phyloP scores from a whole-genome alignment of 2,113 vertebrate genomes.

The Erythrocercus mccallii region DNA sequence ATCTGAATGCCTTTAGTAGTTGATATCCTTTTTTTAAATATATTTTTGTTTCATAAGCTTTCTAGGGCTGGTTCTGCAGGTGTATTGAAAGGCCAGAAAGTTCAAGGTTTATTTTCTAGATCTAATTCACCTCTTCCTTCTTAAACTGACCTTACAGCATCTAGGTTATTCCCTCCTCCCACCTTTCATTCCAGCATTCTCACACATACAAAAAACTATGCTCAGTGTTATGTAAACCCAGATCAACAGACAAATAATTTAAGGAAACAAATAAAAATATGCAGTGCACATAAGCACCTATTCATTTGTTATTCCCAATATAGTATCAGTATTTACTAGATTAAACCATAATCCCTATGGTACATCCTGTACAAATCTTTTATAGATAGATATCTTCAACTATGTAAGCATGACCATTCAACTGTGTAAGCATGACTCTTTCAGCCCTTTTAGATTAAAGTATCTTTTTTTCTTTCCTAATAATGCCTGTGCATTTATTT shows the following conservation, averaged over 20 bases:
- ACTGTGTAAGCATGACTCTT: no score
- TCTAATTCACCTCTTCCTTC: not conserved
- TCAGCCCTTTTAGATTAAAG: not conserved
- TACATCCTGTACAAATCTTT: constrained; percentile 34
- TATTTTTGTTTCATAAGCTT: not conserved
- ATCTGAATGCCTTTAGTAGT: not conserved
- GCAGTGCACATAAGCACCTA: not conserved
- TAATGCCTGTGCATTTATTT: not conserved
- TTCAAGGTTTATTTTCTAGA: not conserved
- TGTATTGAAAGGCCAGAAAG: not conserved
- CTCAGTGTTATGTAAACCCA: not conserved
- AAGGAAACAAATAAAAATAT: not conserved
- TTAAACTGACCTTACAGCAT: not conserved
- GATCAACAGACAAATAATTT: not conserved
- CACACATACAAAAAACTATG: not conserved
- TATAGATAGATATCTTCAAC: not conserved
- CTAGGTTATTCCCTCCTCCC: not conserved
- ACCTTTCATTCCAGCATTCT: not conserved
- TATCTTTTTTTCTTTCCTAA: not conserved
- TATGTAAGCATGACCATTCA: not conserved
- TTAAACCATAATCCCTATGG: constrained; percentile 42
- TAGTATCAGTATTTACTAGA: constrained; percentile 15
- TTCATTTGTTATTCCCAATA: not conserved
- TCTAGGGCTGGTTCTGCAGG: not conserved
- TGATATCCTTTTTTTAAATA: not conserved